Base-by-base conservation (phyloP, 1,140 invertebrate species). In the Leptinotarsa undecemlineata region DNA sequence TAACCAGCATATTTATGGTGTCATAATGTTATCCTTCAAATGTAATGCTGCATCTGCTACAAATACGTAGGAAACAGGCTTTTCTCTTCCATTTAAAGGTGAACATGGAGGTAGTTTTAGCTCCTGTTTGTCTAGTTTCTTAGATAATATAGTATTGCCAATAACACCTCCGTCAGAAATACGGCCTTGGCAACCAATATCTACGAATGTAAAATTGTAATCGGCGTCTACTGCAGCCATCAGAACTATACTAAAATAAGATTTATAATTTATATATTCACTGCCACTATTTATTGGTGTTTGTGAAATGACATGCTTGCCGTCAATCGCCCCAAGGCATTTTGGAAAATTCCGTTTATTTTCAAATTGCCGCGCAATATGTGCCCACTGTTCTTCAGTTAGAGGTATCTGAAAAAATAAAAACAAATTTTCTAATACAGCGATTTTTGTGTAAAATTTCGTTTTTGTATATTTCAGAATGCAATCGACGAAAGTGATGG, bases 231-330 rank as follows among this genome's bases (percentile, higher is more conserved):
- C 79, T 14, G 85, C 33, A 15, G 81, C 86, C 61, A 87, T 76
- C 14, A 88, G 73, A 33, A 88, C 86, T 23, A 87, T 82, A 62
- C 84, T 85, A 73, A 83, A 86, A 61, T 69, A 83, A 4, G 74
- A 64, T 73, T 88, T 88, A 67, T 87, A 87, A 78, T 88, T 88
- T 60, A 80, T 84, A 81, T 77, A 88, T 19, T 79, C 63, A 21
- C 79, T 74, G 19, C 87, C 86, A 71, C 68, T 77, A 20, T 78
- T n/a, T 21, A 33, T 64, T 14, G 84, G 84, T 19, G 19, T 19
- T 74, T 77, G 67, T 67, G 84, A 72, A 19, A 73, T 14, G 6
- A 85, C 71, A 81, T 84, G 83, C 72, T 85, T 86, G 3, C 82
- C 85, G 77, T 86, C 85, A 0, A 86, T 76, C 72, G 77, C 61